Evolutionary conservation across 2,888 invertebrate species (phyloP), one percentile per base, ranked within the genome.

Genomic region (Drosophila siamana): DNA sequence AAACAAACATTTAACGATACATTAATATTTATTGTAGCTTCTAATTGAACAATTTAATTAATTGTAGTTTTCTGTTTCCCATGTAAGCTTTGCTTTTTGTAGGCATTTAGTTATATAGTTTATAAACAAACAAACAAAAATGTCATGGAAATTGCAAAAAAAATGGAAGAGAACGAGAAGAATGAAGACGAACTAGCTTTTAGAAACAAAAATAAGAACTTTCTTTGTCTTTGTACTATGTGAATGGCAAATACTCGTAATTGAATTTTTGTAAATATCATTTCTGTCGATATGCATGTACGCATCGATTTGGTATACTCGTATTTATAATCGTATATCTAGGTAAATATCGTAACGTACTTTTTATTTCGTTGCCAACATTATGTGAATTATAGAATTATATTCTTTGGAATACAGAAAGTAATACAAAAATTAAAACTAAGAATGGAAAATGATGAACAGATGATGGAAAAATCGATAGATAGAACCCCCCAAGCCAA

Each of bases 71-170:
- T 81, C 54, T 73, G 87, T 87, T 88, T 80, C 66, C 51, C 54
- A 62, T 74, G 69, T 86, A 88, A 79, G 85, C 82, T 86, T 85
- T 88, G 81, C 85, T 82, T 76, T 65, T 74, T 74, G 63, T 83
- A 88, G 83, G 88, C 88, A 84, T 84, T 84, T 83, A 83, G 83
- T 86, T 86, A 61, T 68, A 55, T 88, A 83, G 80, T 68, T 70
- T 57, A 48, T 62, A 86, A 56, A 54, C 46, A 30, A 40, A n/a
- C 40, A 26, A 41, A 26, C 22, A 40, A 46, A 54, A 66, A 61
- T 40, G 15, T 28, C 43, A 57, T 48, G 28, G 40, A 28, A 69
- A 33, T 16, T 28, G 36, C 11, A 6, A 19, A 19, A 6, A 19
- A 19, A 30, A 22, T 13, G 28, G 1, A 19, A 56, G 13, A 41